Base-by-base conservation (phyloP, 1,140 invertebrate species). In the Himalopsyche phryganea region DNA sequence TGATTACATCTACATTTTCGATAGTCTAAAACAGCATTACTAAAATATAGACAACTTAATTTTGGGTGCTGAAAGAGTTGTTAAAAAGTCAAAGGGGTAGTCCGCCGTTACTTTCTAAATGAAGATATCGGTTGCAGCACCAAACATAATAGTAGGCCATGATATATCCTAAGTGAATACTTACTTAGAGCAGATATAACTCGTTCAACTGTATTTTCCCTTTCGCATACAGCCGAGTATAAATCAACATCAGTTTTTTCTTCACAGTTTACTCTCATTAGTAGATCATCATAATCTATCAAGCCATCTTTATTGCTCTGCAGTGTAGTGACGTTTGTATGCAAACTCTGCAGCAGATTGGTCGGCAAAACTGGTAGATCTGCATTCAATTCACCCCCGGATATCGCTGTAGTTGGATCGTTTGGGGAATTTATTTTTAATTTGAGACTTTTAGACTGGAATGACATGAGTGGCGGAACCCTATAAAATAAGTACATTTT, bases 151-250 rank as follows among this genome's bases (percentile, higher is more conserved):
- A 44, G 28, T 23, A 45, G 20, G 18, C 10, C 2, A n/a, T 33
- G 23, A 38, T 32, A 51, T n/a, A 13, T 51, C 18, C 9, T 40
- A 51, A 51, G 4, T 6, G 33, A 48, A 11, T 32, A 1, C 47
- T 70, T 50, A 77, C 75, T 66, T 46, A 76, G 68, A 57, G 72
- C 72, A 9, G 68, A 58, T 56, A 75, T 54, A 2, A 76, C 64
- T 20, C 69, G 63, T 6, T 73, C 68, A 0, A 69, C 49, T 10
- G 64, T 46, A 19, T 72, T 71, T 1, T 67, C 66, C 4, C 49
- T 46, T 7, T 51, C 51, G 40, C 52, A 65, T 20, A 78, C 73
- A 1, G 70, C 69, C 0, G 71, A 67, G 20, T 67, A 68, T n/a
- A 77, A 54, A n/a, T 50, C 53, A 38, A 66, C 61, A 14, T 6